These are phyloP conservation scores for Dusona sp. DNA, from an alignment of 2,888 invertebrate species.

Conservation along the genomic window DNA sequence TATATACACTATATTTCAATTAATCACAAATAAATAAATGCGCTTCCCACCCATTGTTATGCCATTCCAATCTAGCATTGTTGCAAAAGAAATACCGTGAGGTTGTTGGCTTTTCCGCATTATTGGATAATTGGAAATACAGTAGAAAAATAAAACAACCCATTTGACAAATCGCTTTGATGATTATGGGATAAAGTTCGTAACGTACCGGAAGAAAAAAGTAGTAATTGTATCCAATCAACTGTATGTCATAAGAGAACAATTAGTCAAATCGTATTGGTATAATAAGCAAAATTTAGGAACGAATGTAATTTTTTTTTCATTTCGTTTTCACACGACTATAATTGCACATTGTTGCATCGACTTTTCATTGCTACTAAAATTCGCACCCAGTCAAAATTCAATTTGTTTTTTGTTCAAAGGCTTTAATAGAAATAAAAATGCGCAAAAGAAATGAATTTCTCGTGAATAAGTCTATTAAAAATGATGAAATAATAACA, in stretches of 20 bases:
- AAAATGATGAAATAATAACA: slow-evolving; percentile 45
- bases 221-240: too few species aligned
- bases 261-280: neutral
- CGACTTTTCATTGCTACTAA: neutral
- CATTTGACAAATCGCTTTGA: neutral
- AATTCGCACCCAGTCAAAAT: neutral
- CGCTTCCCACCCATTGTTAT: too few species aligned
- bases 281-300: neutral
- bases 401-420: neutral
- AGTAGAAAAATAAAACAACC: neutral
- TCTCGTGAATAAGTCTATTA: neutral
- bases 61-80: too few species aligned
- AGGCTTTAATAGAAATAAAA: neutral
- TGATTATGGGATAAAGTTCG: neutral
- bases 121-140: neutral
- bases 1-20: too few species aligned
- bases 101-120: neutral
- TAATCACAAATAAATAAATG: too few species aligned
- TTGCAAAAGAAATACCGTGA: too few species aligned
- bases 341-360: neutral
- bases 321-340: neutral
- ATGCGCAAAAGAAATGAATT: neutral
- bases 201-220: neutral
- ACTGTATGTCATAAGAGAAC: neutral
- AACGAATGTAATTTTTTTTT: neutral